A percentile compares a stretch with the other conserved stretches of the same genome.
phyloP scores from a whole-genome alignment of 2,888 invertebrate species.

The Caenorhabditis afra region DNA sequence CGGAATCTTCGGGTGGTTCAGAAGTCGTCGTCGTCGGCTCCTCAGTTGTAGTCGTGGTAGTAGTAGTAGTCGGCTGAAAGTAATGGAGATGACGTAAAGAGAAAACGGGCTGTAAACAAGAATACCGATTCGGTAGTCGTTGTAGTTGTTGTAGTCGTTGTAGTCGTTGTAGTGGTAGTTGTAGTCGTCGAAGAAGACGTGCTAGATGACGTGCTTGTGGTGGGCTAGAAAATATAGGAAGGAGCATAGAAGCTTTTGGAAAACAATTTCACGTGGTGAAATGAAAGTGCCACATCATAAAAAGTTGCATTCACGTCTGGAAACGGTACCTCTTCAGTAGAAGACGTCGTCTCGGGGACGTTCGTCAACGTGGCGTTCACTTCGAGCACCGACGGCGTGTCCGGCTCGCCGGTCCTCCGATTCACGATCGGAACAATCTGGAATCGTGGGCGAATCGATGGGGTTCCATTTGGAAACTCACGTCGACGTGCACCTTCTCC shows the following conservation, averaged over 20 bases:
- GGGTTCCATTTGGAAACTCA: constrained; percentile 12
- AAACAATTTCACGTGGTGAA: neutral
- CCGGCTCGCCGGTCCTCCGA: constrained; percentile 51
- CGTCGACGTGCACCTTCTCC: constrained; percentile 57
- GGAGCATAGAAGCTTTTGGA: neutral
- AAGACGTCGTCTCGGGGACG: neutral
- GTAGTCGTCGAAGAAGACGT: neutral
- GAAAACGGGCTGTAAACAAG: neutral
- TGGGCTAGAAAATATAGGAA: neutral
- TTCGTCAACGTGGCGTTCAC: constrained; percentile 1
- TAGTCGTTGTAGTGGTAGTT: neutral
- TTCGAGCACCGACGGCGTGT: constrained; percentile 9
- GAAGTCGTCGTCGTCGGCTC: constrained; percentile 11
- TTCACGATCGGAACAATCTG: constrained; percentile 56
- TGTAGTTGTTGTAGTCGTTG: constrained; percentile 3
- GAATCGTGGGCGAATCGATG: constrained; percentile 1
- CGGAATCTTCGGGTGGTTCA: neutral
- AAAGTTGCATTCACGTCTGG: no score
- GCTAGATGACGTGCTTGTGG: neutral
- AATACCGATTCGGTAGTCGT: constrained; percentile 8
- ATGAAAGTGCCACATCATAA: no score
- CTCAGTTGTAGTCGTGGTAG: constrained; percentile 29
- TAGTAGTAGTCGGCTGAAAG: constrained; percentile 27
- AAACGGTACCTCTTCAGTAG: constrained; percentile 16
- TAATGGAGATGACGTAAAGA: neutral